A percentile compares a stretch with the other conserved stretches of the same genome.
Evolutionary conservation across 2,113 vertebrate genomes (phyloP).

Genomic region (Cololabis saira): DNA sequence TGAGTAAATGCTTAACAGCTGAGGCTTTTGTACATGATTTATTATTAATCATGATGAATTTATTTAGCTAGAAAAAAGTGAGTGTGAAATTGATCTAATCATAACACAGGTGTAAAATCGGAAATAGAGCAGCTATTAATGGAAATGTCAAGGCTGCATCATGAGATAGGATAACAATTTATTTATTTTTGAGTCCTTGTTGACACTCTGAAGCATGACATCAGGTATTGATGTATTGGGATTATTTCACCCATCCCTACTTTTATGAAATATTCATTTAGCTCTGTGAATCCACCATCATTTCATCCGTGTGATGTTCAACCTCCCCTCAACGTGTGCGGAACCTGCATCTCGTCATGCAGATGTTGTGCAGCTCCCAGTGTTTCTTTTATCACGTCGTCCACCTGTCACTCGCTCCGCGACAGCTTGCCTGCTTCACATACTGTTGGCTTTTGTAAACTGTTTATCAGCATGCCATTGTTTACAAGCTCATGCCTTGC

Average conservation of each 20-base stretch:
- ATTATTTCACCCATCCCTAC: constrained; percentile 52
- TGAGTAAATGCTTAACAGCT: not conserved
- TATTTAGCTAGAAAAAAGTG: not conserved
- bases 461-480: not conserved
- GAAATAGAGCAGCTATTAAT: constrained; percentile 6
- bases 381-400: constrained; percentile 31
- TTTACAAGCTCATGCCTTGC: constrained; percentile 12
- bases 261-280: constrained; percentile 47
- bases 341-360: constrained; percentile 1
- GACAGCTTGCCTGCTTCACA: not conserved
- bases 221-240: constrained; percentile 26
- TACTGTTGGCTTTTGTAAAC: constrained; percentile 4
- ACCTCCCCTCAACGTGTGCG: constrained; percentile 21
- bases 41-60: constrained; percentile 3
- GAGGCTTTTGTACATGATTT: constrained; percentile 2
- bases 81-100: constrained; percentile 1
- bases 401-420: constrained; percentile 18
- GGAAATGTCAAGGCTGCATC: constrained; percentile 2
- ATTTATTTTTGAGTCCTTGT: constrained; percentile 3
- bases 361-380: constrained; percentile 14
- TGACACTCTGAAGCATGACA: constrained; percentile 12
- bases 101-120: not conserved
- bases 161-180: not conserved
- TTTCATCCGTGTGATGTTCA: constrained; percentile 14
- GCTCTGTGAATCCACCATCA: constrained; percentile 16